Conservation (phyloP, 2,113 vertebrate species). For the Forbesichthys agassizii region DNA sequence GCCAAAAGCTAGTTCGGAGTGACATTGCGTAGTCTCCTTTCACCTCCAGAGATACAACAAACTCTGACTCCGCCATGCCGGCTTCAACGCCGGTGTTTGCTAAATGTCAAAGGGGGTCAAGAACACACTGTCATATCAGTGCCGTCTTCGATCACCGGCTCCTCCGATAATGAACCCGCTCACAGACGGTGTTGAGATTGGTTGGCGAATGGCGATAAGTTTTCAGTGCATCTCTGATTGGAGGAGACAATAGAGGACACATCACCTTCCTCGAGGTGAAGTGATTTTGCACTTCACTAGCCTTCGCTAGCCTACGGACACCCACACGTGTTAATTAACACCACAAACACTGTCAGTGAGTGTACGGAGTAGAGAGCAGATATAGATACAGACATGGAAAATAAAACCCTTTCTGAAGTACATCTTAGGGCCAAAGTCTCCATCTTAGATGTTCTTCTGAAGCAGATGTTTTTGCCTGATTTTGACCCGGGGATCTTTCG, state of each 20-base stretch:
- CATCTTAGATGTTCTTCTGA: too few relatives aligned
- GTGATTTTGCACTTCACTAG: slow-evolving; percentile 27
- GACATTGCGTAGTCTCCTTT: slow-evolving; percentile 31
- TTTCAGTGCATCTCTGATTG: slow-evolving; percentile 34
- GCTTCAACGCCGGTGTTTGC: slow-evolving; percentile 42
- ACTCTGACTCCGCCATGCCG: slow-evolving; percentile 22
- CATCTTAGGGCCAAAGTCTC: too few relatives aligned
- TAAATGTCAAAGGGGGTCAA: slow-evolving; percentile 75
- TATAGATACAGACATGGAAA: too few relatives aligned
- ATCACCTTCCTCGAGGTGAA: slow-evolving; percentile 49
- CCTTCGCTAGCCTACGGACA: slow-evolving; percentile 7
- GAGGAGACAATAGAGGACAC: slow-evolving; percentile 44
- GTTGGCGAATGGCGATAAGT: slow-evolving; percentile 43
- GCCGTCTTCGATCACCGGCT: slow-evolving; percentile 42
- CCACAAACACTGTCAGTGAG: background rate
- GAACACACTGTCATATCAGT: slow-evolving; percentile 63
- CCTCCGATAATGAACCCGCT: slow-evolving; percentile 67
- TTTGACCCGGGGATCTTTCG: too few relatives aligned
- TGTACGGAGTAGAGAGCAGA: too few relatives aligned
- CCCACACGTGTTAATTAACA: background rate
- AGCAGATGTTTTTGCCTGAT: too few relatives aligned
- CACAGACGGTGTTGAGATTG: slow-evolving; percentile 52
- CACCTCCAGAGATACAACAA: background rate
- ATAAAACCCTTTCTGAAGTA: too few relatives aligned
- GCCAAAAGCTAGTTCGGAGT: slow-evolving; percentile 19